Base-by-base conservation (phyloP, 35 echinoderm and acorn worm genomes). In the Apostichopus parvimensis region DNA sequence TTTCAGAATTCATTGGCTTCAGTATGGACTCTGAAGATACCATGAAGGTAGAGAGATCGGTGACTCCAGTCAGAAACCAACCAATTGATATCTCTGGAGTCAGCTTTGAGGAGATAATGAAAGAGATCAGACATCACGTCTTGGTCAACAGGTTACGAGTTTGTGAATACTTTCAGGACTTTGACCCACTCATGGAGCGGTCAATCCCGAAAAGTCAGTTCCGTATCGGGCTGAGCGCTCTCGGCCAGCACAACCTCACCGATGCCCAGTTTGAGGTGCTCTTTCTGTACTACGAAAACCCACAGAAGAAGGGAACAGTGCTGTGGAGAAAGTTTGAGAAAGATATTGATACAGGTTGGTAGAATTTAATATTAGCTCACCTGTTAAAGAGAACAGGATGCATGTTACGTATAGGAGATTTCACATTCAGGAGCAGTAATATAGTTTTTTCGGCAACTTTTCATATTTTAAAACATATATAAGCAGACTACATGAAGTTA, bases 141-240 rank as follows among this genome's bases (percentile, higher is more conserved):
- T 71, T 98, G 8, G 90, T 92, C 15, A 98, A 95, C 80, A 94
- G 96, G 77, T 75, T 98, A 56, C 78, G 96, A 82, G 96, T 98
- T 14, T 96, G 94, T 72, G 95, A 98, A 79, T 98, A 96, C 75
- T 98, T 98, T 88, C 93, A 96, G 20, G 97, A 98, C 22, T 98
- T 98, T 96, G 97, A 98, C 73, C 95, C 97, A 12, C 77, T 98
- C 9, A 77, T 91, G 24, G 93, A 96, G 78, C 56, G 90, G 9
- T 98, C 97, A 18, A 98, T 98, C 20, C 94, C 97, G 5, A 70
- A 87, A 6, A 96, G 94, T 45, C 91, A 95, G 81, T 98, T 98
- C 95, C 91, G 93, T 17, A 98, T 98, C 80, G 97, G 97, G 13
- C 82, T 98, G 0, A 98, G 90, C 11, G 92, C 92, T 12, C 62